A percentile compares a stretch with the other conserved stretches of the same genome.
Conservation (phyloP, 2,113 vertebrate species). For the Xyrauchen texanus region DNA sequence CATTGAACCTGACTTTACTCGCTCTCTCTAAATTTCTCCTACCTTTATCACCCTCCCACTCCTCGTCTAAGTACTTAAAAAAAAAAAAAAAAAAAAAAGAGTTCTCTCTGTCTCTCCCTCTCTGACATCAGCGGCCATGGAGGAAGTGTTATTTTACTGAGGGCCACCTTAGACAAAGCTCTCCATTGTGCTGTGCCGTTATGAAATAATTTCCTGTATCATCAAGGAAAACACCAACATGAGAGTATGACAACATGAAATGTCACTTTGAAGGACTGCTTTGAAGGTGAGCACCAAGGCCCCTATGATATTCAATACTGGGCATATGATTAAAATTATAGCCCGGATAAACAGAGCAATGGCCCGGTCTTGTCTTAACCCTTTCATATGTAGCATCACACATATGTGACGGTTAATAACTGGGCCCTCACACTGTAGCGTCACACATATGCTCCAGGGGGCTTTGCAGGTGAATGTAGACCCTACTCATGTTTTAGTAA, state of each 20-base stretch:
- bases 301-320: conserved; percentile 35
- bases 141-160: conserved; percentile 48
- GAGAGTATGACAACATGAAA: conserved; percentile 43
- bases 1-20: too few relatives aligned
- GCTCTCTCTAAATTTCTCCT: too few relatives aligned
- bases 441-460: too few relatives aligned
- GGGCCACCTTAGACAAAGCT: not conserved
- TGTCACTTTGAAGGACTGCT: conserved; percentile 43
- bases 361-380: conserved; percentile 29
- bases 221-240: conserved; percentile 35
- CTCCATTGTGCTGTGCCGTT: conserved; percentile 49
- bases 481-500: conserved; percentile 11
- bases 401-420: too few relatives aligned
- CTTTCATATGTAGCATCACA: too few relatives aligned
- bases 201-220: conserved; percentile 51
- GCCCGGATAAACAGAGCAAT: conserved; percentile 28
- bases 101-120: conserved; percentile 32
- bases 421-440: too few relatives aligned
- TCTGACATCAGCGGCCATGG: conserved; percentile 10
- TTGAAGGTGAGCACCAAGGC: conserved; percentile 17
- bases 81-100: conserved; percentile 25
- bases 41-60: too few relatives aligned
- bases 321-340: conserved; percentile 43
- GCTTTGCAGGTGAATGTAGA: too few relatives aligned
- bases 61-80: too few relatives aligned